phyloP scores from a whole-genome alignment of 2,113 vertebrate genomes.

The Illadopsis cleaveri region DNA sequence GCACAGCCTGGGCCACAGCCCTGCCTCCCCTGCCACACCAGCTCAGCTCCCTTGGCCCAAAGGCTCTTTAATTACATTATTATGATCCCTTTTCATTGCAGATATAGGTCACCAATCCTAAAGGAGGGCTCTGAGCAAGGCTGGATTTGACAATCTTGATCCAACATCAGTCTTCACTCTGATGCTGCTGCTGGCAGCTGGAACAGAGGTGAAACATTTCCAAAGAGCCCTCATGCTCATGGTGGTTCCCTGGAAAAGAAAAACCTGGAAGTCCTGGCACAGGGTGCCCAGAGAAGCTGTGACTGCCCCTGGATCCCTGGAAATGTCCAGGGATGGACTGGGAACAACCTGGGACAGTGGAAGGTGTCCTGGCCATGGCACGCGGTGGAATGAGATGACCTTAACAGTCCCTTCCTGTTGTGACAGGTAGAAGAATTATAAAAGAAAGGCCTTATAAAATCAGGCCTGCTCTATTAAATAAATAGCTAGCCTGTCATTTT shows the following conservation, averaged over 20 bases:
- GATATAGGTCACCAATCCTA: not conserved
- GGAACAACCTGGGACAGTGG: not conserved
- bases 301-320: not conserved
- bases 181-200: not conserved
- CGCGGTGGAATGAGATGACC: rapidly evolving
- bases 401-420: not conserved
- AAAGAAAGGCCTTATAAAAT: not conserved
- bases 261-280: not conserved
- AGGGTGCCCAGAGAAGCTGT: not conserved
- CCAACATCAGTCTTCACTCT: not conserved
- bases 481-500: not conserved
- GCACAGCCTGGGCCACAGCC: not conserved
- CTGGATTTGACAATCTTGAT: not conserved
- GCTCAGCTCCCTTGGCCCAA: not conserved
- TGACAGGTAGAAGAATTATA: not conserved
- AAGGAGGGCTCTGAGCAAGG: not conserved
- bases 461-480: not conserved
- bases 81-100: not conserved
- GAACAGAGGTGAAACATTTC: not conserved
- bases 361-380: not conserved
- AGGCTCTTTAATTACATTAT: not conserved
- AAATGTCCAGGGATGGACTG: rapidly evolving
- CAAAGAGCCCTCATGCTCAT: not conserved
- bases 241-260: not conserved
- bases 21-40: not conserved